phyloP scores from a whole-genome alignment of 64 coral and sea anemone species.

The Montipora efflorescens region DNA sequence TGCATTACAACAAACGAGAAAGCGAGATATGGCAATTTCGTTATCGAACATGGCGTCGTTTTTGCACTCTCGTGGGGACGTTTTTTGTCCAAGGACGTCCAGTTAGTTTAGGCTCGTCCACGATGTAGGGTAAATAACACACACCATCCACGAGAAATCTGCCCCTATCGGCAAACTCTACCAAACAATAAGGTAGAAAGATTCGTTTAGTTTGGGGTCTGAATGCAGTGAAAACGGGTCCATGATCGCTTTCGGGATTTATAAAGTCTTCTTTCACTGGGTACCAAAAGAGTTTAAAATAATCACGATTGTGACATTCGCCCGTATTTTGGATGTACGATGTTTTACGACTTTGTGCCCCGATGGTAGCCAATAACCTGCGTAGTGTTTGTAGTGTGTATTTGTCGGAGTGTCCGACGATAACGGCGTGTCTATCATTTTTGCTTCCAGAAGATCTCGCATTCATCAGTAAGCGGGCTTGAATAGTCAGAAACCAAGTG shows the following conservation, averaged over 20 bases:
- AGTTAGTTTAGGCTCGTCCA: neutral
- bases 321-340: conserved; percentile 9
- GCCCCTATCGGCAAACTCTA: neutral
- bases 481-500: neutral
- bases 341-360: conserved; percentile 8
- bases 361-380: neutral
- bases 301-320: neutral
- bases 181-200: neutral
- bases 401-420: neutral
- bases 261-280: neutral
- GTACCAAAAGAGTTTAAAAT: neutral
- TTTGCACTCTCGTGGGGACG: neutral
- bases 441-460: neutral
- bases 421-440: neutral
- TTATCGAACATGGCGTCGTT: neutral
- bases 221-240: neutral
- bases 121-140: neutral
- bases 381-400: neutral
- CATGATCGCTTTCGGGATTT: neutral
- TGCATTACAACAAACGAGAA: neutral
- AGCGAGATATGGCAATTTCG: neutral
- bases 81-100: neutral
- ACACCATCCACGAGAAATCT: neutral
- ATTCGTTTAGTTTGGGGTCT: neutral
- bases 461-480: neutral